These are phyloP conservation scores for Zeugodacus cucurbitae DNA, from an alignment of 1,140 invertebrate species.

Conservation along the genomic window DNA sequence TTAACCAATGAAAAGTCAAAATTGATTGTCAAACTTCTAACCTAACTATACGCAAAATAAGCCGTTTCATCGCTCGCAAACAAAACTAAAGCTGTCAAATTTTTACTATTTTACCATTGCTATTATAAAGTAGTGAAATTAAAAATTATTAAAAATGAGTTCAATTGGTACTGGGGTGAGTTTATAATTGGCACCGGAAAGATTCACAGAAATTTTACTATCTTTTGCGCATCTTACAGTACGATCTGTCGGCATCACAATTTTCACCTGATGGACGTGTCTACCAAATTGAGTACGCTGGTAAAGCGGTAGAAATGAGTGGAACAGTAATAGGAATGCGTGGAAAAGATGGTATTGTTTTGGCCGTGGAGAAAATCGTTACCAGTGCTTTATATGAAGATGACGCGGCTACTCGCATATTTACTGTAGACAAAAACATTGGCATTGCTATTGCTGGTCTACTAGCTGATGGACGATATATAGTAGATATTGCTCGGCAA, in stretches of 20 bases:
- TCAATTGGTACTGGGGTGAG: slow-evolving; percentile 95
- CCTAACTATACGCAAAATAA: slow-evolving; percentile 53
- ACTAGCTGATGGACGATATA: slow-evolving; percentile 92
- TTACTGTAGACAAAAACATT: slow-evolving; percentile 93
- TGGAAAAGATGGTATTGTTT: slow-evolving; percentile 96
- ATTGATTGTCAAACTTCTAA: slow-evolving; percentile 45
- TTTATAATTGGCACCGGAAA: slow-evolving; percentile 54
- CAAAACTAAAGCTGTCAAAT: slow-evolving; percentile 38
- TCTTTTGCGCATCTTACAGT: slow-evolving; percentile 70
- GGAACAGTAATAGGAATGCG: slow-evolving; percentile 95
- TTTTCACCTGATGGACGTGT: slow-evolving; percentile 99
- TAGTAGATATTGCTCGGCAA: slow-evolving; percentile 88
- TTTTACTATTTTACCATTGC: slow-evolving; percentile 43
- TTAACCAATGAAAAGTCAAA: slow-evolving; percentile 47
- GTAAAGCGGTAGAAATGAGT: slow-evolving; percentile 99
- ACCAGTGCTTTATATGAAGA: slow-evolving; percentile 97
- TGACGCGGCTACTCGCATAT: slow-evolving; percentile 93
- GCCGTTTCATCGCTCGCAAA: slow-evolving; percentile 62
- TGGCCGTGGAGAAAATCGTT: slow-evolving; percentile 97
- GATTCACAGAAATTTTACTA: neutral
- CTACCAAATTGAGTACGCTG: slow-evolving; percentile 99
- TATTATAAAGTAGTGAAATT: slow-evolving; percentile 41
- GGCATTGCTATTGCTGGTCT: slow-evolving; percentile 95
- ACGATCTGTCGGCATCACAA: slow-evolving; percentile 99
- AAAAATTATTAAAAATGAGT: slow-evolving; percentile 77